Evolutionary conservation across 2,888 invertebrate genomes (phyloP).

Genomic region (Ernsta delagoae): DNA sequence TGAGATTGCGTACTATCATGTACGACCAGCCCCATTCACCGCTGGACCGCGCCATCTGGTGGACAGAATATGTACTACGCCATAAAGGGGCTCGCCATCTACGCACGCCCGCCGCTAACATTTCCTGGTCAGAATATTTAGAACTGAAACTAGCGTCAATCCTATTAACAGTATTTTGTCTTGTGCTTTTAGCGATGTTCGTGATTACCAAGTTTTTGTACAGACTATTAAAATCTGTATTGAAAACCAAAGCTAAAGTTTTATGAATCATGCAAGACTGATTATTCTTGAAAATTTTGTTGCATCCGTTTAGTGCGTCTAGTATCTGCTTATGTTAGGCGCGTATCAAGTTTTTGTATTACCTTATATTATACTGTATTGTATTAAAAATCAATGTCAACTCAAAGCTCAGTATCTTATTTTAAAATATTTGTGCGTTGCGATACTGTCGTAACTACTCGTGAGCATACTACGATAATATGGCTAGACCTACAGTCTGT

Average conservation of each 20-base stretch:
- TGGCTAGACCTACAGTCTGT: too few species aligned
- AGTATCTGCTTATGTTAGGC: too few species aligned
- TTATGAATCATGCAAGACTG: background rate
- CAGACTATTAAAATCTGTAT: background rate
- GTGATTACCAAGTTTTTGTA: background rate
- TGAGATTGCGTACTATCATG: conserved; percentile 47
- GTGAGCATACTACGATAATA: too few species aligned
- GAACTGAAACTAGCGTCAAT: conserved; percentile 38
- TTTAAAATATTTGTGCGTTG: too few species aligned
- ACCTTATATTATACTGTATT: too few species aligned
- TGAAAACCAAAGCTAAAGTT: background rate
- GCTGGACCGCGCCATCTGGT: conserved; percentile 72
- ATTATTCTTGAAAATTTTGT: too few species aligned
- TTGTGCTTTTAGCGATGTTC: background rate
- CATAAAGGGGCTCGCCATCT: background rate
- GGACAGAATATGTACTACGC: conserved; percentile 67
- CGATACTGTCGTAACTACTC: too few species aligned
- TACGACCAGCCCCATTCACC: conserved; percentile 63
- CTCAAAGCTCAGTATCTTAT: too few species aligned
- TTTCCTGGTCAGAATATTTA: conserved; percentile 50
- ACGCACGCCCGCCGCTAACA: conserved; percentile 48
- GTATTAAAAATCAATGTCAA: too few species aligned
- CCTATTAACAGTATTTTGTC: background rate
- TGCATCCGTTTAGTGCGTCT: too few species aligned
- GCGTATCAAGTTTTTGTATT: too few species aligned